phyloP scores from a whole-genome alignment of 2,888 invertebrate species.

The Drosophila longiperda region DNA sequence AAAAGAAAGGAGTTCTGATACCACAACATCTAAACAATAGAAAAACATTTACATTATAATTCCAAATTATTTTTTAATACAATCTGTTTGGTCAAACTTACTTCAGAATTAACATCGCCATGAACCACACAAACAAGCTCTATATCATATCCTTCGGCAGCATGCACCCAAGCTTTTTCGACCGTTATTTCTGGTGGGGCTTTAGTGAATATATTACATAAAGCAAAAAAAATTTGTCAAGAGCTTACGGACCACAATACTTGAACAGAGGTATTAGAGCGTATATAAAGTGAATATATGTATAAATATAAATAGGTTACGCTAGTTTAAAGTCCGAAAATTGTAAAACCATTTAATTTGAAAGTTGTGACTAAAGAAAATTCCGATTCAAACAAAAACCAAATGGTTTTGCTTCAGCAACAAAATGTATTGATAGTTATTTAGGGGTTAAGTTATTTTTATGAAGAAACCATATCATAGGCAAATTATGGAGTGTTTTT shows the following conservation, averaged over 20 bases:
- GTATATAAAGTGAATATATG: background rate
- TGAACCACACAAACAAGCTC: conserved; percentile 88
- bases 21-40: conserved; percentile 87
- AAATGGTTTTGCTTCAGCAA: background rate
- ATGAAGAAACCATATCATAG: background rate
- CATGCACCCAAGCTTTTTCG: conserved; percentile 87
- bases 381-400: background rate
- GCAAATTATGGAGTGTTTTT: background rate
- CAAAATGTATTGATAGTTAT: background rate
- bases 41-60: background rate
- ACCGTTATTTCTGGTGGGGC: conserved; percentile 89
- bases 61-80: background rate
- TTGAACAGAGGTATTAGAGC: background rate
- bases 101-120: conserved; percentile 87
- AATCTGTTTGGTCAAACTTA: conserved; percentile 64
- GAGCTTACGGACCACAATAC: background rate
- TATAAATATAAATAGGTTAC: background rate
- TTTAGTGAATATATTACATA: conserved; percentile 68
- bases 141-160: conserved; percentile 88
- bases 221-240: background rate
- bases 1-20: conserved; percentile 88
- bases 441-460: background rate
- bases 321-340: background rate
- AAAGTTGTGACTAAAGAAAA: background rate
- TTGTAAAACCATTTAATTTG: background rate